Evolutionary conservation across 2,797 vertebrate species (phyloP).

Genomic region (Sebastiscus tertius): DNA sequence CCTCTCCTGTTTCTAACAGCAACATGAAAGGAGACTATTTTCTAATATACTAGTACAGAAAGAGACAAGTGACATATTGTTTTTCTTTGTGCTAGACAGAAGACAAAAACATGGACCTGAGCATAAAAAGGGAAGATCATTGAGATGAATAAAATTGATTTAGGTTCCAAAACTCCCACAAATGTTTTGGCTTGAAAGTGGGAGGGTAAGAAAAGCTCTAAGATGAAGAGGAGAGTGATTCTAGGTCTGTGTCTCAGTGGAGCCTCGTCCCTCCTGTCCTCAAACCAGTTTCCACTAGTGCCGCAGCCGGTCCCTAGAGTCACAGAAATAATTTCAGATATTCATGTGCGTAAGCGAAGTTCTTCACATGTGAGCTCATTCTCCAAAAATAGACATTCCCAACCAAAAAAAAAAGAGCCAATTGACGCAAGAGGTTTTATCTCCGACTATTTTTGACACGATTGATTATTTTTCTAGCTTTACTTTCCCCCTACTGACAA

Average conservation of each 20-base stretch:
- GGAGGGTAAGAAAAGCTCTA: slow-evolving; percentile 5
- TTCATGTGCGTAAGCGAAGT: slow-evolving; percentile 74
- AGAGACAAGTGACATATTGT: background rate
- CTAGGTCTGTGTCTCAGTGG: slow-evolving; percentile 52
- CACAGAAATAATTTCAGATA: slow-evolving; percentile 74
- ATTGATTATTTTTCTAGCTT: slow-evolving; percentile 74
- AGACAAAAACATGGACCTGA: background rate
- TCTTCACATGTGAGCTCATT: slow-evolving; percentile 80
- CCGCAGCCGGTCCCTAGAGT: slow-evolving; percentile 64
- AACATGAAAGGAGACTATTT: background rate
- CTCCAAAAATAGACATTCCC: slow-evolving; percentile 76
- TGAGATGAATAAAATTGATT: slow-evolving; percentile 3
- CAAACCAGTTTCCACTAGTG: slow-evolving; percentile 76
- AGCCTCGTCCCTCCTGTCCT: slow-evolving; percentile 66
- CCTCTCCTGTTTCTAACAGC: background rate
- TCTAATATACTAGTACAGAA: background rate
- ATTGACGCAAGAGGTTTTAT: slow-evolving; percentile 77
- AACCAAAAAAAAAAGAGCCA: slow-evolving; percentile 27
- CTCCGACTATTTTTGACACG: slow-evolving; percentile 71
- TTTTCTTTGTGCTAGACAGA: background rate
- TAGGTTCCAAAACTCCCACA: background rate
- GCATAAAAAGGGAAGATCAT: background rate
- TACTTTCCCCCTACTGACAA: slow-evolving; percentile 59
- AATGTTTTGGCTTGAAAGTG: background rate
- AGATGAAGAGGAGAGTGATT: slow-evolving; percentile 29